These are phyloP conservation scores for Parasteatoda tepidariorum DNA, from an alignment of 1,140 invertebrate species.

Conservation along the genomic window DNA sequence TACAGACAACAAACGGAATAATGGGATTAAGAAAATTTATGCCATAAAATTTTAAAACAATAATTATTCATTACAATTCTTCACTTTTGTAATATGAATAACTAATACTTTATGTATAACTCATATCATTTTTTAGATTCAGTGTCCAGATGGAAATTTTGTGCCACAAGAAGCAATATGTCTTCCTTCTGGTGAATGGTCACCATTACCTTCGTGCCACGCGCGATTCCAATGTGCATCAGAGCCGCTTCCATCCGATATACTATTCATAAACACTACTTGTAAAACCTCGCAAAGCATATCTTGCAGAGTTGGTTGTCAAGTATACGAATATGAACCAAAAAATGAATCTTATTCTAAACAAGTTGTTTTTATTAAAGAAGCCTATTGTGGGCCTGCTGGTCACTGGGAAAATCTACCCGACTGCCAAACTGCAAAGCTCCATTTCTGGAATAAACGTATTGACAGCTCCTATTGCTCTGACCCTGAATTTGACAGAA, in stretches of 20 bases:
- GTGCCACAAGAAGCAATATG: neutral
- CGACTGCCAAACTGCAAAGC: neutral
- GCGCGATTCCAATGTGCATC: neutral
- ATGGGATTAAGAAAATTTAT: too few relatives aligned
- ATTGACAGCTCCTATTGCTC: neutral
- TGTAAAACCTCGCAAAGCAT: neutral
- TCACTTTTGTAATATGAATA: too few relatives aligned
- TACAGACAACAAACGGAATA: too few relatives aligned
- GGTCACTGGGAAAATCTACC: conserved; percentile 10
- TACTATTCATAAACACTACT: neutral
- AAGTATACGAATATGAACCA: neutral
- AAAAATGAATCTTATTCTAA: too few relatives aligned
- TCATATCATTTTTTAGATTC: too few relatives aligned
- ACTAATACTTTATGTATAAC: too few relatives aligned
- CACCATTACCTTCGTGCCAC: neutral
- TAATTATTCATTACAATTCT: too few relatives aligned
- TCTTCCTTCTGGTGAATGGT: neutral
- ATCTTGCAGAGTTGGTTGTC: conserved; percentile 24
- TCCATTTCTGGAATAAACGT: neutral
- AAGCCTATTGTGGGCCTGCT: neutral
- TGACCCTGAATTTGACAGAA: neutral
- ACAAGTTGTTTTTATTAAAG: neutral
- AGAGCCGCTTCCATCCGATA: neutral
- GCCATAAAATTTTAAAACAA: too few relatives aligned
- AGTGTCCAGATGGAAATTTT: conserved; percentile 5